Base-by-base conservation (phyloP, 1,140 invertebrate genomes). In the Solen grandis region DNA sequence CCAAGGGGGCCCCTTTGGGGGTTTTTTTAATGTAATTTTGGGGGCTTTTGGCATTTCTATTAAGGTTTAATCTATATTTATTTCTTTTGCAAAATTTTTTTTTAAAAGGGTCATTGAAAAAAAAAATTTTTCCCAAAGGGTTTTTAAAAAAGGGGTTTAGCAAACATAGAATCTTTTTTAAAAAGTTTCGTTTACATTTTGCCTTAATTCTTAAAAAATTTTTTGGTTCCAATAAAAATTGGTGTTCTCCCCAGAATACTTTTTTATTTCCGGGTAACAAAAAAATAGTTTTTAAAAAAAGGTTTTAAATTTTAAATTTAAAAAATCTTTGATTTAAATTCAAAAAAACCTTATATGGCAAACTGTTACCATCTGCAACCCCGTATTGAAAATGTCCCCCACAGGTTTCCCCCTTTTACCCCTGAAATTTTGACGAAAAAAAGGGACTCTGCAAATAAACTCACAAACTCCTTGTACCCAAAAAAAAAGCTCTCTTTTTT, bases 401-500 rank as follows among this genome's bases (percentile, higher is more conserved):
- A 59, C 25, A 10, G 66, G 46, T 54, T 31, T n/a, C 8, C 55
- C 8, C 1, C n/a, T n/a, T 35, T 27, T 1, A 27, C 13, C 22
- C 16, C 13, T 8, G 29, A 55, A 35, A 72, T 3, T 36, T 72
- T 31, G 22, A 35, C 16, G 13, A n/a, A 29, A 16, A 35, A 72
- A 72, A 72, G 59, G 13, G 69, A 35, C 31, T 72, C 69, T 10
- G 69, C n/a, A 57, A 2, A 72, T 16, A 0, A 72, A 59, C 46
- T 54, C 4, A 72, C 69, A 52, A 55, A 36, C 46, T 54, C 3
- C 69, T 54, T 1, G 69, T 72, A 35, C 59, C 69, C 46, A n/a
- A n/a, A n/a, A 72, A 33, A 5, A 72, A 31, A 33, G 69, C 50
- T 3, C 29, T 27, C 1, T n/a, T 31, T n/a, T 4, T 0, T 13